Conservation (phyloP, 2,797 vertebrate species). For the Sandelia bainsii region DNA sequence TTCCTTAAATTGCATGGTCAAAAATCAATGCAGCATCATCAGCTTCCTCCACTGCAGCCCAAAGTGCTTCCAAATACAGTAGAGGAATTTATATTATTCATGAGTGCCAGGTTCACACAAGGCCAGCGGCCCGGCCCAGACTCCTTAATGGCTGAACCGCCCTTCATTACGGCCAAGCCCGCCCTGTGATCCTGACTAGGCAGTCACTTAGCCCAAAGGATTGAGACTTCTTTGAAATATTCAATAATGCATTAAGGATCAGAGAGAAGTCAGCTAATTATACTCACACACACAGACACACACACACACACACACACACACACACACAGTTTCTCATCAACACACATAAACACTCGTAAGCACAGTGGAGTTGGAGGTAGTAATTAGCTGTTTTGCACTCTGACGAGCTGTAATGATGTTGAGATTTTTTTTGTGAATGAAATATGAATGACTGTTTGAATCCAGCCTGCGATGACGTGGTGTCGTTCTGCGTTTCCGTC, state of each 20-base stretch:
- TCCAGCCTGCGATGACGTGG: background rate
- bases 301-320: constrained; percentile 11
- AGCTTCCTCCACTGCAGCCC: constrained; percentile 18
- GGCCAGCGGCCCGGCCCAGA: constrained; percentile 63
- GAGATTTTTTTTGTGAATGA: constrained; percentile 33
- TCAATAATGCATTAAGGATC: constrained; percentile 77
- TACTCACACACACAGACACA: constrained; percentile 24
- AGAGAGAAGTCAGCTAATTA: constrained; percentile 73
- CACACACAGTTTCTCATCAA: background rate
- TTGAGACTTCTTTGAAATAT: constrained; percentile 71
- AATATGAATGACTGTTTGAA: constrained; percentile 8
- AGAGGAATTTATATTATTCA: constrained; percentile 75
- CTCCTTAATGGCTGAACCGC: constrained; percentile 61
- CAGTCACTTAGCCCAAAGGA: constrained; percentile 68
- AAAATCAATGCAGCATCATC: constrained; percentile 63
- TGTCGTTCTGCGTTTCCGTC: background rate
- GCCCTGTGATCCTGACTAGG: constrained; percentile 57
- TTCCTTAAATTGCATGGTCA: constrained; percentile 57
- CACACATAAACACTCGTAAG: constrained; percentile 26
- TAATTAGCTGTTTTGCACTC: constrained; percentile 55
- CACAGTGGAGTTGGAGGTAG: constrained; percentile 15
- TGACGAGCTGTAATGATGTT: constrained; percentile 35
- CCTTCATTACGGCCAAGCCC: constrained; percentile 59
- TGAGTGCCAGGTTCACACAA: constrained; percentile 71
- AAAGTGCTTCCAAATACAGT: constrained; percentile 80